Percentiles rank a stretch among this genome's conserved stretches.
Evolutionary conservation across 2,113 vertebrate genomes (phyloP).

Genomic region (Osmerus eperlanus): DNA sequence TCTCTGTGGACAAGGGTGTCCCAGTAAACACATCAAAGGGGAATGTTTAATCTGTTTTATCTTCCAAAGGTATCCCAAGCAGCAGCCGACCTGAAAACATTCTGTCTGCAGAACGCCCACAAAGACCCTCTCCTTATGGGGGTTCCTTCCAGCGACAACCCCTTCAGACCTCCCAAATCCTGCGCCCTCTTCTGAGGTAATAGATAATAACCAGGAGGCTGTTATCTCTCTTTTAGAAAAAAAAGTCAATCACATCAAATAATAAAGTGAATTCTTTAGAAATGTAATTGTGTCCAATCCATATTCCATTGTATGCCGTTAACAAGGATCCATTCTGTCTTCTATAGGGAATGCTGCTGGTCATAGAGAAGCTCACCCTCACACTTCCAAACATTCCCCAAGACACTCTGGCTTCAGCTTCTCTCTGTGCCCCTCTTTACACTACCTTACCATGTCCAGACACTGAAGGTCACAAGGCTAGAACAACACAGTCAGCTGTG

Average conservation of each 20-base stretch:
- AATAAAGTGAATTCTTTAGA: too few species aligned
- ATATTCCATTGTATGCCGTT: too few species aligned
- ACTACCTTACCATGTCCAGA: neutral
- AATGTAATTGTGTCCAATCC: too few species aligned
- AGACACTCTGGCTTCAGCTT: neutral
- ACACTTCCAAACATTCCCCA: slow-evolving; percentile 5
- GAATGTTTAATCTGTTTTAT: neutral
- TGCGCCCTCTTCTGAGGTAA: slow-evolving; percentile 75
- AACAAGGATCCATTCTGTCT: neutral
- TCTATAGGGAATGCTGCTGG: neutral
- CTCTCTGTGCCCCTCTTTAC: neutral
- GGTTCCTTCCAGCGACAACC: slow-evolving; percentile 76
- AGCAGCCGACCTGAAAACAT: slow-evolving; percentile 72
- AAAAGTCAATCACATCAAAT: too few species aligned
- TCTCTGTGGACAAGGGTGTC: neutral
- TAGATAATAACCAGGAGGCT: too few species aligned
- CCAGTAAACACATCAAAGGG: neutral
- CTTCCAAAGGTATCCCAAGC: slow-evolving; percentile 73
- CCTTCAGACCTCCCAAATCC: slow-evolving; percentile 76
- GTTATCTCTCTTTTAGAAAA: too few species aligned
- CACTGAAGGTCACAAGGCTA: neutral
- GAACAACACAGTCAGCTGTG: neutral
- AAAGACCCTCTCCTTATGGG: slow-evolving; percentile 77
- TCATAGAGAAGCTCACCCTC: neutral
- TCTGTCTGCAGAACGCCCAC: slow-evolving; percentile 75